Conservation (phyloP, 1,140 invertebrate genomes). For the Drosophila ambigua region DNA sequence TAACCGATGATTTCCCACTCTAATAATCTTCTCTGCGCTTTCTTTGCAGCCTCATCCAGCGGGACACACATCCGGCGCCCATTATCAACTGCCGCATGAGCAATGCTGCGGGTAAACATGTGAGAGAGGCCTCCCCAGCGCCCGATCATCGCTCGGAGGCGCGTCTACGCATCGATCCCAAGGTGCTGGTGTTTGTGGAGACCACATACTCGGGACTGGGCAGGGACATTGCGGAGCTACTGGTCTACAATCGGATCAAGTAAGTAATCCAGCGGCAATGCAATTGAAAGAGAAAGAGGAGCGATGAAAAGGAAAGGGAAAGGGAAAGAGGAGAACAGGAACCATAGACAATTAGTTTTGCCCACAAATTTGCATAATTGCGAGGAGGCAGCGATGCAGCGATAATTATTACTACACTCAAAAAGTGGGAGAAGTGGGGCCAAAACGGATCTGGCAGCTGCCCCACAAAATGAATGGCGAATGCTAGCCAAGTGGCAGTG, state of each 20-base stretch:
- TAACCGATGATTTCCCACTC: not conserved
- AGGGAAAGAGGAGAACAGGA: conserved; percentile 40
- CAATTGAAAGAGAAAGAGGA: not conserved
- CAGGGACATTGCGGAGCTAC: conserved; percentile 94
- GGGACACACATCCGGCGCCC: conserved; percentile 90
- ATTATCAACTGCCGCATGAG: conserved; percentile 91
- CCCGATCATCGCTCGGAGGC: conserved; percentile 93
- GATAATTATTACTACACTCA: conserved; percentile 71
- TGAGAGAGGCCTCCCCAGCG: conserved; percentile 85
- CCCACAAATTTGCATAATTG: conserved; percentile 78
- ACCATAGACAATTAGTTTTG: conserved; percentile 71
- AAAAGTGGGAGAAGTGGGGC: conserved; percentile 52
- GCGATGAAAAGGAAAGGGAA: conserved; percentile 30
- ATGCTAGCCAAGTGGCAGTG: too few relatives aligned
- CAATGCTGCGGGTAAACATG: conserved; percentile 85
- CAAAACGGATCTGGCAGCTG: conserved; percentile 66
- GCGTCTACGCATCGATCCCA: conserved; percentile 93
- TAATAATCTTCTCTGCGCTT: conserved; percentile 25
- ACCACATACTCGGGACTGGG: conserved; percentile 96
- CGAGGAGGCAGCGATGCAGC: conserved; percentile 59
- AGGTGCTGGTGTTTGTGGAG: conserved; percentile 97
- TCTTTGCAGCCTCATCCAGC: conserved; percentile 88
- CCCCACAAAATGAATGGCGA: conserved; percentile 27
- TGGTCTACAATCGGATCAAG: conserved; percentile 97
- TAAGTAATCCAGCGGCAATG: conserved; percentile 85